phyloP scores from a whole-genome alignment of 2,888 invertebrate species.

The Mesoligia furuncula region DNA sequence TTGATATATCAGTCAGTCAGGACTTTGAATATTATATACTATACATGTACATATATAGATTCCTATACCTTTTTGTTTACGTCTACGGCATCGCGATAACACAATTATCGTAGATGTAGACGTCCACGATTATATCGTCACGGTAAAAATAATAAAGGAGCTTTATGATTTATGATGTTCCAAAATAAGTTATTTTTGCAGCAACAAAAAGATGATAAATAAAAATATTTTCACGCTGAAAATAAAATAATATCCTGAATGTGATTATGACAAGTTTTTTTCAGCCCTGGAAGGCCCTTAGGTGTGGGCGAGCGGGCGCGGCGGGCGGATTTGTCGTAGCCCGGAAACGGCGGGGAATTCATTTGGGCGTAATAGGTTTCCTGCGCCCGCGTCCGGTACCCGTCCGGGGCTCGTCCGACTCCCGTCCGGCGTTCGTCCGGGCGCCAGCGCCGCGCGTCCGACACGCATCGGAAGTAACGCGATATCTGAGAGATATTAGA shows the following conservation, averaged over 20 bases:
- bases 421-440: slow-evolving; percentile 77
- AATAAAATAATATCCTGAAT: slow-evolving; percentile 22
- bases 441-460: slow-evolving; percentile 73
- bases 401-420: slow-evolving; percentile 83
- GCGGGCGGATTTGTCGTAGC: slow-evolving; percentile 86
- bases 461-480: slow-evolving; percentile 84
- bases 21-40: no score
- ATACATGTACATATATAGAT: neutral
- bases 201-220: neutral
- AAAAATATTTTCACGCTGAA: neutral
- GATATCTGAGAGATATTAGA: slow-evolving; percentile 66
- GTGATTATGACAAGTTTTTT: slow-evolving; percentile 28
- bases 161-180: no score
- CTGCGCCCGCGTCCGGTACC: slow-evolving; percentile 85
- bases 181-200: neutral
- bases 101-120: no score
- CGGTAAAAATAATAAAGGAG: neutral
- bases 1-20: no score
- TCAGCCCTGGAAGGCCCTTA: slow-evolving; percentile 83
- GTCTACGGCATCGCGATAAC: no score
- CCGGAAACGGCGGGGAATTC: slow-evolving; percentile 89
- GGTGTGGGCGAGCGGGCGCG: slow-evolving; percentile 83
- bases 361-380: slow-evolving; percentile 91
- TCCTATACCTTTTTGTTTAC: neutral
- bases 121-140: neutral